Percentiles rank a stretch among this genome's conserved stretches.
Conservation (phyloP, 2,113 vertebrate species). For the Dromas ardeola region DNA sequence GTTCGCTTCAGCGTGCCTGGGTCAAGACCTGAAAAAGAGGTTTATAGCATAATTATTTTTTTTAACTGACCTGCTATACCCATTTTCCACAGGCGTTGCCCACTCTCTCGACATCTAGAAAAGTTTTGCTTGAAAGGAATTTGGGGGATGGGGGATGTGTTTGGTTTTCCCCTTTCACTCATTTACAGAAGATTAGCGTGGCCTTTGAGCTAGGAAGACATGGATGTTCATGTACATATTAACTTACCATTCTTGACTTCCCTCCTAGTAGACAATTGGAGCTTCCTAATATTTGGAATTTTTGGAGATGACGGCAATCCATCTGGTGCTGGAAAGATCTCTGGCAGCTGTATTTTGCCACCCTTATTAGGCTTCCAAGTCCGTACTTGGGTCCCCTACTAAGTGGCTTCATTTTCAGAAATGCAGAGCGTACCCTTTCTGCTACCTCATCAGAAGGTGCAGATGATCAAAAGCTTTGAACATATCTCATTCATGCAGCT, state of each 20-base stretch:
- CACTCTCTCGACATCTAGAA: not conserved
- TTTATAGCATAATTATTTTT: not conserved
- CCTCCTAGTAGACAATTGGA: not conserved
- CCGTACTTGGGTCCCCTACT: not conserved
- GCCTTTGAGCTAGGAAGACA: not conserved
- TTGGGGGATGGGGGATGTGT: not conserved
- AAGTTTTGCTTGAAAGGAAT: not conserved
- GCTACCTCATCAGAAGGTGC: not conserved
- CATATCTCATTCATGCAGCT: not conserved
- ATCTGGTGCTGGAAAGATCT: not conserved
- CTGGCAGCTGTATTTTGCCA: not conserved
- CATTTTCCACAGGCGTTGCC: not conserved
- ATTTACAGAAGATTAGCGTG: not conserved
- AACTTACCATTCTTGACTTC: not conserved
- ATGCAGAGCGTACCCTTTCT: not conserved
- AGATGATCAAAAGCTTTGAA: not conserved
- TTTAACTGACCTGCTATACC: not conserved
- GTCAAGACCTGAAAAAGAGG: not conserved
- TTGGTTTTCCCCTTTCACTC: not conserved
- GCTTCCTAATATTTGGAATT: not conserved
- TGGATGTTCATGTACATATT: not conserved
- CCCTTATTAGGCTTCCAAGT: not conserved
- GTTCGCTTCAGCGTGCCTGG: not conserved
- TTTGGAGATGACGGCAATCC: not conserved
- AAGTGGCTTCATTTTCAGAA: not conserved